Base-by-base conservation (phyloP, 2,797 vertebrate genomes). In the Chelonia mydas region DNA sequence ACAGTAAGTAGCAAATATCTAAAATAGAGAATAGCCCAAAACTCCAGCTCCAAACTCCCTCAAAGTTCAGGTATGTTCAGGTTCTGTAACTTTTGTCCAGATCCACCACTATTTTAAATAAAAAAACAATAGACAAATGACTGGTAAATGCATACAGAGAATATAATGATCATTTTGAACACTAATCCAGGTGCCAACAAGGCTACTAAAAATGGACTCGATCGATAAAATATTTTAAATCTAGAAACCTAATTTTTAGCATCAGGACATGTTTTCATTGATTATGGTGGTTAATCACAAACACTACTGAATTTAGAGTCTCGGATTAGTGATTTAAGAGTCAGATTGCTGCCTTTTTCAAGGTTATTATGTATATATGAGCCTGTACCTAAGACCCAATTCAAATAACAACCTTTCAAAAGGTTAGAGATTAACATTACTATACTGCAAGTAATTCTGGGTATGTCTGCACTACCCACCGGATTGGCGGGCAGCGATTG, bases 211-310 rank as follows among this genome's bases (percentile, higher is more conserved):
- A 53, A 25, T 86, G 86, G 79, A 77, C 90, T 31, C 61, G 50
- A 6, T 68, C 82, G 89, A 81, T 68, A 82, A 92, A 92, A 54
- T 1, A 21, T 85, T 90, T 95, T 61, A 84, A 92, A 95, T 87
- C 86, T 53, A 45, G 49, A 92, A 81, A 82, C 23, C 50, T 95
- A 81, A 85, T 65, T 84, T 94, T 79, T 83, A 94, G 92, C 54
- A 2, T 3, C 27, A 28, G n/a, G 51, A 74, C 51, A 84, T 50
- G 41, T 92, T 93, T 92, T 90, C 59, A 91, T 68, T 87, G 83
- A 95, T 85, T 93, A 28, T 74, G 76, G 85, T 81, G 74, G 93
- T 80, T 85, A 94, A 97, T 93, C 31, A 92, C 81, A 94, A 95
- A 96, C 95, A 19, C 33, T 53, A 82, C 9, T 55, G 37, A 21